Base-by-base conservation (phyloP, 2,113 vertebrate genomes). In the Callionymus lyra region DNA sequence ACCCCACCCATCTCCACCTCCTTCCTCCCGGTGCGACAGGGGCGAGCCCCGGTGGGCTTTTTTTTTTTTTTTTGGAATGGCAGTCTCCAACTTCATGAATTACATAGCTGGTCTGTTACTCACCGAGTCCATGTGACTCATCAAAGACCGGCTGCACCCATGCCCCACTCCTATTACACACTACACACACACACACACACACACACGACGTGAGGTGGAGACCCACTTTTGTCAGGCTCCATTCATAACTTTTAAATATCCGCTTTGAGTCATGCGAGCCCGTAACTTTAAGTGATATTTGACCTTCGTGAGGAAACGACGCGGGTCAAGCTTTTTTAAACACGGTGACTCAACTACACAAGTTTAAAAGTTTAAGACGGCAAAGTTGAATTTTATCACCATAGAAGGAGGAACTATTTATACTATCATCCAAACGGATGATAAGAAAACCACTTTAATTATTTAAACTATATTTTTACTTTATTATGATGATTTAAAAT, bases 101-200 rank as follows among this genome's bases (percentile, higher is more conserved):
- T 10, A 17, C 83, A 84, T 85, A 70, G 57, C 51, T 85, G 53
- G 59, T 63, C 16, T 54, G 65, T 86, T 84, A 84, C 76, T 86
- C 84, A 85, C 64, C 33, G 50, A 65, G 67, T 50, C 37, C 38
- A 60, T 59, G 68, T 87, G 85, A 86, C 65, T 87, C 85, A 87
- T 69, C 70, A 48, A 48, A 70, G 61, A 44, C 46, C 38, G 21
- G 56, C 80, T 74, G 62, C 76, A 61, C 74, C 71, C 76, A 66
- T 36, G 55, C 59, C 53, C 53, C 44, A 36, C 70, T 65, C 55
- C 53, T 11, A 19, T 56, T 59, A 65, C 58, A 70, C 66, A 54
- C 16, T n/a, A 58, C 47, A 34, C 9, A 2, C 46, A 45, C 41
- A 43, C 41, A 59, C 32, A 13, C 35, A 31, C 32, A 15, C 32